Base-by-base conservation (phyloP, 37 sponge, comb jelly and placozoan genomes). In the Haliclona indistincta region DNA sequence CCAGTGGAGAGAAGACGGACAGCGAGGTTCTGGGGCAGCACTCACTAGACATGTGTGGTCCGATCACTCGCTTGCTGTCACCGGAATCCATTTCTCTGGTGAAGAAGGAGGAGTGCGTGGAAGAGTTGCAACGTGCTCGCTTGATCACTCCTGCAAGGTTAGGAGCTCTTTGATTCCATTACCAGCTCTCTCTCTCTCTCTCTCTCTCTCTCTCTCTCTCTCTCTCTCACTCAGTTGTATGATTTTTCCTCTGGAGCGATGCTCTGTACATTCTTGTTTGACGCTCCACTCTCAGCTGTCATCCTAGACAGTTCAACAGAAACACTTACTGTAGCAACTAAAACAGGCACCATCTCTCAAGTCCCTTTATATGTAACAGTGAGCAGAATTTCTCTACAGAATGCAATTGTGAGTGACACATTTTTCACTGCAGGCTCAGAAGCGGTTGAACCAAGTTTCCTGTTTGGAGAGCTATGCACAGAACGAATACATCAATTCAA, bases 111-210 rank as follows among this genome's bases (percentile, higher is more conserved):
- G 90, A 15, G 35, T 38, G 3, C 91, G 94, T 32, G 88, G 94
- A 1, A 76, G 94, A 37, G 73, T 96, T 13, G 79, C 76, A 63
- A 87, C 97, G 37, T 56, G 63, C 19, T 89, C 91, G n/a, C 71
- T 93, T 34, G 97, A 96, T 61, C 82, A 90, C 26, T 93, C 97
- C 4, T 96, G 94, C 64, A 93, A 96, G 54, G 95, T 93, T 51
- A 37, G 2, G 4, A 54, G 17, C 36, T 54, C 26, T 37, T 35
- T 66, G 30, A 7, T 29, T 23, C 1, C 64, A 75, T 30, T 10
- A 3, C 2, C 52, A 30, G 10, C 1, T 45, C 28, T 29, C 28
- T 25, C 4, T 4, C 4, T 36, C 8, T 8, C 7, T 17, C 34
- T n/a, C n/a, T n/a, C n/a, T 5, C n/a, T 0, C 22, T 0, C n/a